phyloP scores from a whole-genome alignment of 2,113 vertebrate species.

The Rhinolophus sinicus region DNA sequence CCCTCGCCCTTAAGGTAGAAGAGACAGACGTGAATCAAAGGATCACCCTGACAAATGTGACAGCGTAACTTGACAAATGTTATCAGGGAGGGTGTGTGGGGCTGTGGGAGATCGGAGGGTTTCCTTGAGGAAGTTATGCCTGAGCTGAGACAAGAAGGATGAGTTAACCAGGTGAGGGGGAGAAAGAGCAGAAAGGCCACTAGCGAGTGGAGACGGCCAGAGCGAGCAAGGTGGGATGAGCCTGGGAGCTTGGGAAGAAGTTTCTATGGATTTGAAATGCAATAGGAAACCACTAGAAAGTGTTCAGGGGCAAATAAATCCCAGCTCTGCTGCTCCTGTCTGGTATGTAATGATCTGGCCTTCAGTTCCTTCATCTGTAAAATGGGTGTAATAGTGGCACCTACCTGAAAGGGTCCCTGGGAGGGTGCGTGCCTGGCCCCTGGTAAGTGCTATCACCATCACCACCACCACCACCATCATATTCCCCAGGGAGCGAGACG shows the following conservation, averaged over 20 bases:
- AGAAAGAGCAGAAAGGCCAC: background rate
- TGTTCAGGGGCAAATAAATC: background rate
- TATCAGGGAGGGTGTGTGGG: background rate
- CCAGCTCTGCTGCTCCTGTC: background rate
- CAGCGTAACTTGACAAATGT: background rate
- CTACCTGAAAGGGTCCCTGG: constrained; percentile 6
- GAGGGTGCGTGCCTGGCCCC: constrained; percentile 48
- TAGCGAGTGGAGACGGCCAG: background rate
- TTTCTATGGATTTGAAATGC: background rate
- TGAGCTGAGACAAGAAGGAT: background rate
- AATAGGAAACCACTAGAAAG: background rate
- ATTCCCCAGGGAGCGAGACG: constrained; percentile 80
- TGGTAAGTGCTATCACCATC: constrained; percentile 37
- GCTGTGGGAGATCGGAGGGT: background rate
- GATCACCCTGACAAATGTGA: background rate
- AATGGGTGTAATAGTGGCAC: constrained; percentile 57
- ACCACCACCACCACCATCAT: background rate
- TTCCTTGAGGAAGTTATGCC: background rate
- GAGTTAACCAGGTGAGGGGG: background rate
- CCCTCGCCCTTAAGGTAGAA: background rate
- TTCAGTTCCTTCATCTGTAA: constrained; percentile 48
- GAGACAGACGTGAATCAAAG: background rate
- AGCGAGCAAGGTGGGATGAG: background rate
- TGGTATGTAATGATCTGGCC: background rate
- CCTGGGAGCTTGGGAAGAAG: background rate